A percentile compares a stretch with the other conserved stretches of the same genome.
These are phyloP conservation scores for Pristionchus japonicus DNA, from an alignment of 2,888 invertebrate species.

Conservation along the genomic window DNA sequence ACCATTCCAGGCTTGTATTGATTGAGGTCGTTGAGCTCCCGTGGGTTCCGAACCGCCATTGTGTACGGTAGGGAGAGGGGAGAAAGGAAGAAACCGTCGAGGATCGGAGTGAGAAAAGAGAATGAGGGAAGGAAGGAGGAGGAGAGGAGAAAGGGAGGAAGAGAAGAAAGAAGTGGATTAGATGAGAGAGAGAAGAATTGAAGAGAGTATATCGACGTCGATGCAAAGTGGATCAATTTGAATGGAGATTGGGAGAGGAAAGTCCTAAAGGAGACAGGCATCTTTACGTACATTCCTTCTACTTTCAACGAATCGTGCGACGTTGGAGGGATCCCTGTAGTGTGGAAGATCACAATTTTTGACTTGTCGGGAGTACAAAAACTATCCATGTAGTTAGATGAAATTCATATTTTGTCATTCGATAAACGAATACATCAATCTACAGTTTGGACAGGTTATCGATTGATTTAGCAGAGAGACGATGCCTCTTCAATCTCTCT, in stretches of 20 bases:
- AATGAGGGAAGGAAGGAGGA: not conserved
- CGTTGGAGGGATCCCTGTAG: too few relatives aligned
- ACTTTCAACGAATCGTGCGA: not conserved
- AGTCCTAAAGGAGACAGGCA: not conserved
- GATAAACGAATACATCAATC: too few relatives aligned
- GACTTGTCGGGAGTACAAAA: not conserved
- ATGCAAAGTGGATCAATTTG: not conserved
- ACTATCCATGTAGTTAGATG: not conserved
- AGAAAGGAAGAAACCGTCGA: not conserved
- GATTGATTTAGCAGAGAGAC: not conserved
- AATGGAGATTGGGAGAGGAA: not conserved
- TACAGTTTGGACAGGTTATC: conserved; percentile 13
- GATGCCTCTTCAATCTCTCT: conserved; percentile 17
- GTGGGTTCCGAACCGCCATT: not conserved
- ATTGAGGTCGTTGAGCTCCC: conserved; percentile 4
- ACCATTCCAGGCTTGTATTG: conserved; percentile 5
- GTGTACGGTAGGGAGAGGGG: not conserved
- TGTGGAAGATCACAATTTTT: too few relatives aligned
- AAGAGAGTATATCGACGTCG: not conserved
- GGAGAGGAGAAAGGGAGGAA: not conserved
- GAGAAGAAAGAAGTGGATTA: not conserved
- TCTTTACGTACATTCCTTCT: not conserved
- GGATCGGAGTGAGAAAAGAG: not conserved
- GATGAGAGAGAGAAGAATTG: not conserved
- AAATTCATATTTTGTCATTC: too few relatives aligned